Conservation (phyloP, 2,113 vertebrate species). For the Pyrgilauda ruficollis region DNA sequence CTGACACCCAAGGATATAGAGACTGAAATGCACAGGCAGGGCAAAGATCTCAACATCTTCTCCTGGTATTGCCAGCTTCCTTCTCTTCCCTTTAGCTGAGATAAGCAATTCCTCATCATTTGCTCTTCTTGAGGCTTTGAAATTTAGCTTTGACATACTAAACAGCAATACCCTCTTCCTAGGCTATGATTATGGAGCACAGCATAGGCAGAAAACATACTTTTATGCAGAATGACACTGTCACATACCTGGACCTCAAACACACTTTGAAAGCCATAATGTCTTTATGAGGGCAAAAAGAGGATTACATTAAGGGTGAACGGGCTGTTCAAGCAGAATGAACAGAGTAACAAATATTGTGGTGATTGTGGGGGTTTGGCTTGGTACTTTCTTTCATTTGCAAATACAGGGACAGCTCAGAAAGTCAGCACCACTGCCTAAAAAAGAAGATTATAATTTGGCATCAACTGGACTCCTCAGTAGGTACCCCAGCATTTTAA, state of each 20-base stretch:
- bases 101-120: neutral
- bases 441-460: neutral
- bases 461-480: neutral
- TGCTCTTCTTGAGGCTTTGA: neutral
- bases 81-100: neutral
- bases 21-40: neutral
- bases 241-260: neutral
- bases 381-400: neutral
- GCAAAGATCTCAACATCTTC: neutral
- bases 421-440: neutral
- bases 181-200: neutral
- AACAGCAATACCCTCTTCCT: neutral
- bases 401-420: neutral
- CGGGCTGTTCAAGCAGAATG: neutral
- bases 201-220: neutral
- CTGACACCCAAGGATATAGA: neutral
- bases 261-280: neutral
- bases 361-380: neutral
- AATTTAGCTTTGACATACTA: neutral
- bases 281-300: neutral
- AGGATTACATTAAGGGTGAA: neutral
- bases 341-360: neutral
- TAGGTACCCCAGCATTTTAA: neutral
- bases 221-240: neutral
- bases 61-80: accelerated